Percentiles rank a stretch among this genome's conserved stretches.
These are phyloP conservation scores for Typhlichthys subterraneus DNA, from an alignment of 2,797 vertebrate species.

Conservation along the genomic window DNA sequence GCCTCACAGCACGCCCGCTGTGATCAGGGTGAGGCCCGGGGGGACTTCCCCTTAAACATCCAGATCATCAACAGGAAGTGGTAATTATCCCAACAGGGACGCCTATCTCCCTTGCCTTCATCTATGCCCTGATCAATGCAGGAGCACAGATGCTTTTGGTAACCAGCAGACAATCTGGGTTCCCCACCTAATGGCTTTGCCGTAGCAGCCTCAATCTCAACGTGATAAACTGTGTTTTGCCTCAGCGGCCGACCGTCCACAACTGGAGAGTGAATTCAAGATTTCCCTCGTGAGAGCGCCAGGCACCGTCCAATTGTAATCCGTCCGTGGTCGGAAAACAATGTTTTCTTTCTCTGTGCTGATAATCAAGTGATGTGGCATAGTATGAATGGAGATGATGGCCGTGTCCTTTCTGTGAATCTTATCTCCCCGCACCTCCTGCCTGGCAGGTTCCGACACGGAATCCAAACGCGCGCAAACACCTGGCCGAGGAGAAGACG, in stretches of 20 bases:
- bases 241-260: conserved; percentile 6
- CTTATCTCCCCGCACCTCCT: neutral
- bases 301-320: conserved; percentile 10
- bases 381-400: conserved; percentile 37
- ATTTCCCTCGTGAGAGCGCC: conserved; percentile 39
- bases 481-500: conserved; percentile 1
- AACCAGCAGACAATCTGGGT: conserved; percentile 19
- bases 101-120: conserved; percentile 14
- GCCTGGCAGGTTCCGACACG: neutral
- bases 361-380: conserved; percentile 28
- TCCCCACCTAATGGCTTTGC: conserved; percentile 6
- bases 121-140: conserved; percentile 58
- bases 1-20: conserved; percentile 56
- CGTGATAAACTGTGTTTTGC: neutral
- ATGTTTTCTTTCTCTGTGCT: conserved; percentile 25
- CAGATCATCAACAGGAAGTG: conserved; percentile 61
- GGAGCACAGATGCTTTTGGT: conserved; percentile 59
- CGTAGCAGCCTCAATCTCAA: conserved; percentile 16
- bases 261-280: conserved; percentile 38
- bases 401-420: conserved; percentile 34
- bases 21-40: conserved; percentile 45
- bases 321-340: conserved; percentile 30
- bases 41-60: conserved; percentile 63
- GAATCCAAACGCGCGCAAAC: neutral
- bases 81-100: conserved; percentile 63